Base-by-base conservation (phyloP, 2,888 invertebrate species). In the Sacculina carcini region DNA sequence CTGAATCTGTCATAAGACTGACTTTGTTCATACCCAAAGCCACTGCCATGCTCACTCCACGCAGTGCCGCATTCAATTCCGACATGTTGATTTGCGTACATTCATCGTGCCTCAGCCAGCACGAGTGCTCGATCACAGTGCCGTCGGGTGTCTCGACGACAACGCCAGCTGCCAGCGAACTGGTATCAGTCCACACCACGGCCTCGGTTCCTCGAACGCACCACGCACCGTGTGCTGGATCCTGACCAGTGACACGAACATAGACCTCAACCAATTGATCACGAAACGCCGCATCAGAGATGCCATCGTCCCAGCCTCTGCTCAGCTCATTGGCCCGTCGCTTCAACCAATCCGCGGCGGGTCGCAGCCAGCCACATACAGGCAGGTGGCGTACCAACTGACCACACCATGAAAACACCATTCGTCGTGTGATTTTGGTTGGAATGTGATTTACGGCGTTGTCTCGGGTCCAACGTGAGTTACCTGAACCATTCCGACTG, bases 51-150 rank as follows among this genome's bases (percentile, higher is more conserved):
- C 39, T 48, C 1, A 48, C 5, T 14, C 51, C 21, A 12, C 24
- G 19, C 5, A 48, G 5, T 5, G 36, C 36, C 3, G 24, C 51
- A 36, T 51, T 46, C 26, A 51, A 34, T 16, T 36, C 36, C 36
- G 36, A n/a, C 36, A 36, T 36, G 34, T 51, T 51, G 31, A 51
- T 51, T 42, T 51, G 51, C 2, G 31, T 26, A 21, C 46, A 34
- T 3, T 51, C 47, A 3, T 26, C 16, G 24, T 6, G 34, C 0
- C 38, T 34, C 10, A 36, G 19, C 47, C 46, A 51, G 16, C 46
- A 46, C 4, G 36, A 28, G 31, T 51, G 38, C 9, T 39, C 39
- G 10, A 21, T 10, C 7, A 21, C 21, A 6, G 9, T 23, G 23
- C 10, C 39, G 39, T 39, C 39, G 3, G 21, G 39, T 5, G 21